phyloP scores from a whole-genome alignment of 2,113 vertebrate species.

The Potamarius usumacintae region DNA sequence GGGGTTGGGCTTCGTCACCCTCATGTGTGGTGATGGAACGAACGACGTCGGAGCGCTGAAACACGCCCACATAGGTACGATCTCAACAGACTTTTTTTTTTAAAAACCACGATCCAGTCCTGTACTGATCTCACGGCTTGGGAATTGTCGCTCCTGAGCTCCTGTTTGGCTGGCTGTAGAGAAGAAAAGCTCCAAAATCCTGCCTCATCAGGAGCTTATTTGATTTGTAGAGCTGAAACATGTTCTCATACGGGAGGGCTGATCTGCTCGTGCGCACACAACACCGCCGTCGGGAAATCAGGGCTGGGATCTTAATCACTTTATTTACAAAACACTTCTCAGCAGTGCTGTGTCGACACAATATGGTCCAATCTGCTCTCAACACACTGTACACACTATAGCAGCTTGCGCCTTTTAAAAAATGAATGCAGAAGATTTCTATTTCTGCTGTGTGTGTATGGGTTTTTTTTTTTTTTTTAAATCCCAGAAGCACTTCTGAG shows the following conservation, averaged over 20 bases:
- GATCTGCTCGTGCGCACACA: background rate
- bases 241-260: background rate
- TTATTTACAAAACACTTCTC: background rate
- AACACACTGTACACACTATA: background rate
- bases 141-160: background rate
- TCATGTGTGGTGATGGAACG: slow-evolving; percentile 97
- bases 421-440: background rate
- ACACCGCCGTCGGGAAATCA: slow-evolving; percentile 1
- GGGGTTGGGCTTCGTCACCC: slow-evolving; percentile 85
- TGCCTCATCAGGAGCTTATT: background rate
- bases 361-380: background rate
- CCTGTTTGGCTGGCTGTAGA: background rate
- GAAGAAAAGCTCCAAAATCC: slow-evolving; percentile 5
- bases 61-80: slow-evolving; percentile 92
- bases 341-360: background rate
- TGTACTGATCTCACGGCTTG: background rate
- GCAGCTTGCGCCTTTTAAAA: background rate
- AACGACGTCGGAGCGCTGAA: slow-evolving; percentile 96
- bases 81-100: background rate
- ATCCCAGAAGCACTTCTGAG: background rate
- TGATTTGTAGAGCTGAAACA: slow-evolving; percentile 16
- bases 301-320: background rate
- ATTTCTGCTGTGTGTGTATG: background rate
- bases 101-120: background rate
- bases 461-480: background rate